Conservation (phyloP, 2,797 vertebrate genomes). For the Chanos chanos region DNA sequence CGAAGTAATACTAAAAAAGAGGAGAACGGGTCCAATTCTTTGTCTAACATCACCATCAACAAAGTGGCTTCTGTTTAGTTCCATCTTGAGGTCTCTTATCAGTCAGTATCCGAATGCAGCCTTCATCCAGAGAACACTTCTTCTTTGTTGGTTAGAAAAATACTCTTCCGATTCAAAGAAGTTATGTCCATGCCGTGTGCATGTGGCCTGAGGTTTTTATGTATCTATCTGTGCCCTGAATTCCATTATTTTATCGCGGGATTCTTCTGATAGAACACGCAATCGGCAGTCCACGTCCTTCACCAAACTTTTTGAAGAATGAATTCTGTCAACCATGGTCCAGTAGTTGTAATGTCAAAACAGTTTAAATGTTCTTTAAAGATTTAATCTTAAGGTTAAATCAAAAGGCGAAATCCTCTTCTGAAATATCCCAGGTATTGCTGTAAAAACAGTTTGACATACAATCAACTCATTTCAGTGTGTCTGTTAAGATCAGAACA, state of each 20-base stretch:
- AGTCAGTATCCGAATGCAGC: conserved; percentile 6
- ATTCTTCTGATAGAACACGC: conserved; percentile 20
- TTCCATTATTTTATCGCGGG: conserved; percentile 3
- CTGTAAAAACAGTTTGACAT: no score
- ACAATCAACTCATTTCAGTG: no score
- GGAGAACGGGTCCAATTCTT: background rate
- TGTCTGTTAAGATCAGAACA: no score
- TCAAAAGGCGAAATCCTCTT: no score
- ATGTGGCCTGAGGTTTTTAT: background rate
- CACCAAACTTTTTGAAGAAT: background rate
- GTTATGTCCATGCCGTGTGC: background rate
- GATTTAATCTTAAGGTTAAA: no score
- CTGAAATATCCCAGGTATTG: no score
- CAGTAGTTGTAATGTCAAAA: no score
- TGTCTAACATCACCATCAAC: conserved; percentile 17
- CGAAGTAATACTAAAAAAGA: background rate
- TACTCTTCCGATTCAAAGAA: background rate
- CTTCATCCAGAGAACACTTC: conserved; percentile 23
- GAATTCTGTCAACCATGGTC: no score
- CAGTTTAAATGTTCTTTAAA: no score
- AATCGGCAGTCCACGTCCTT: conserved; percentile 1
- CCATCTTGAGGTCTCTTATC: conserved; percentile 6
- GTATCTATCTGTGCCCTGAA: conserved; percentile 7
- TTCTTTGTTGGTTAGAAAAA: conserved; percentile 1
- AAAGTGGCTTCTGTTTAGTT: conserved; percentile 17